phyloP scores from a whole-genome alignment of 92 coral and sea anemone species.

The Ricordea florida region DNA sequence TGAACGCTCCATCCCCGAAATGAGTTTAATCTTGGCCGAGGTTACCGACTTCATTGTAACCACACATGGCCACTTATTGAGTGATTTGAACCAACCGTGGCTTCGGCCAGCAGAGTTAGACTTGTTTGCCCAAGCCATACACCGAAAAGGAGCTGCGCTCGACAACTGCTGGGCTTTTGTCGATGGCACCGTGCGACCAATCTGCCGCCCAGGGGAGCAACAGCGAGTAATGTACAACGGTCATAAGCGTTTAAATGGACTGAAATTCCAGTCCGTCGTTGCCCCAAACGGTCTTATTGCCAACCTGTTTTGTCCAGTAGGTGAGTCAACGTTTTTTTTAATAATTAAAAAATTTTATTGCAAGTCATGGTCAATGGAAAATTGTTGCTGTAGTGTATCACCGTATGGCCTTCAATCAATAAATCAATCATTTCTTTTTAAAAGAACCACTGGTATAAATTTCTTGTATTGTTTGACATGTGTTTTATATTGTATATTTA shows the following conservation, averaged over 20 bases:
- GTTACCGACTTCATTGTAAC: slow-evolving; percentile 23
- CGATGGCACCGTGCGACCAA: slow-evolving; percentile 68
- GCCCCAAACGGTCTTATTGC: slow-evolving; percentile 74
- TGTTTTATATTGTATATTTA: too few species aligned
- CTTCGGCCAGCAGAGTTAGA: slow-evolving; percentile 43
- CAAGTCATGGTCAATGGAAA: too few species aligned
- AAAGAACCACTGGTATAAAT: too few species aligned
- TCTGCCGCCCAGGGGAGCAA: slow-evolving; percentile 58
- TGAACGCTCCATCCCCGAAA: slow-evolving; percentile 60
- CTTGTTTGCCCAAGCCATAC: slow-evolving; percentile 48
- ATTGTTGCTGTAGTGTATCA: too few species aligned
- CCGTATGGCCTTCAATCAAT: too few species aligned
- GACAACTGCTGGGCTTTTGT: slow-evolving; percentile 78
- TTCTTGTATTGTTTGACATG: too few species aligned
- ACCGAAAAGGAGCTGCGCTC: slow-evolving; percentile 60
- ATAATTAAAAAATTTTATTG: too few species aligned
- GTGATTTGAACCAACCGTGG: slow-evolving; percentile 55
- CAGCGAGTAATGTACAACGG: slow-evolving; percentile 68
- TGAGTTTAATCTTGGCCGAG: slow-evolving; percentile 38
- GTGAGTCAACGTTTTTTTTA: slow-evolving; percentile 20
- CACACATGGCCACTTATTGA: slow-evolving; percentile 26
- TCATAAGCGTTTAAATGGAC: slow-evolving; percentile 64
- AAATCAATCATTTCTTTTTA: too few species aligned
- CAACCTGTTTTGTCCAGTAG: slow-evolving; percentile 69
- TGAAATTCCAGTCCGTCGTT: slow-evolving; percentile 69